Evolutionary conservation across 1,140 invertebrate genomes (phyloP).

Genomic region (Pseudomyrmex cubaensis): DNA sequence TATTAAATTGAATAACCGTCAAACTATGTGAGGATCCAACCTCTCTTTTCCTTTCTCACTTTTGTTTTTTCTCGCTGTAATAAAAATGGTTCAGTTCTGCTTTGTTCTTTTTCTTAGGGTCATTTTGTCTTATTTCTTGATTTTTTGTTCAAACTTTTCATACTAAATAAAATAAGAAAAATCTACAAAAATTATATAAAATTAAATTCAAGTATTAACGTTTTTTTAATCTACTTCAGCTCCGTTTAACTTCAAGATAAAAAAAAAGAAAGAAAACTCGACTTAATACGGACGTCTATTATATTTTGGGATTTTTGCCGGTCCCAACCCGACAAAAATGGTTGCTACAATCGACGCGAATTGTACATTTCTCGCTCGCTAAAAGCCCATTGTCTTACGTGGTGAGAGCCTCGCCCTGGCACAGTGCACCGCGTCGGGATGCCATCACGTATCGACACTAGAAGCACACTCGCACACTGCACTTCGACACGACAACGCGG

Average conservation of each 20-base stretch:
- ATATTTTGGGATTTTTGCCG: conserved; percentile 1
- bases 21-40: not conserved
- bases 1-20: not conserved
- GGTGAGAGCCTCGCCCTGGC: conserved; percentile 54
- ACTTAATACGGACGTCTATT: not conserved
- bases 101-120: not conserved
- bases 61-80: too few relatives aligned
- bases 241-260: too few relatives aligned
- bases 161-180: too few relatives aligned
- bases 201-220: too few relatives aligned
- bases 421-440: conserved; percentile 68
- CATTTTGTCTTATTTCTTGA: too few relatives aligned
- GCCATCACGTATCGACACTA: conserved; percentile 81
- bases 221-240: too few relatives aligned
- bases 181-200: too few relatives aligned
- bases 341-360: not conserved
- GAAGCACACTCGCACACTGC: conserved; percentile 82
- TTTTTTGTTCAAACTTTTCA: too few relatives aligned
- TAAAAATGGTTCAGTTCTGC: not conserved
- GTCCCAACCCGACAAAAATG: too few relatives aligned
- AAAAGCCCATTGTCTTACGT: conserved; percentile 34
- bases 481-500: conserved; percentile 75
- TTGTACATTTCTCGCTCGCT: not conserved
- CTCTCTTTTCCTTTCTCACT: too few relatives aligned
- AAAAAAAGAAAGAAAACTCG: too few relatives aligned